Conservation (phyloP, 1,140 invertebrate genomes). For the Zophobas atratus region DNA sequence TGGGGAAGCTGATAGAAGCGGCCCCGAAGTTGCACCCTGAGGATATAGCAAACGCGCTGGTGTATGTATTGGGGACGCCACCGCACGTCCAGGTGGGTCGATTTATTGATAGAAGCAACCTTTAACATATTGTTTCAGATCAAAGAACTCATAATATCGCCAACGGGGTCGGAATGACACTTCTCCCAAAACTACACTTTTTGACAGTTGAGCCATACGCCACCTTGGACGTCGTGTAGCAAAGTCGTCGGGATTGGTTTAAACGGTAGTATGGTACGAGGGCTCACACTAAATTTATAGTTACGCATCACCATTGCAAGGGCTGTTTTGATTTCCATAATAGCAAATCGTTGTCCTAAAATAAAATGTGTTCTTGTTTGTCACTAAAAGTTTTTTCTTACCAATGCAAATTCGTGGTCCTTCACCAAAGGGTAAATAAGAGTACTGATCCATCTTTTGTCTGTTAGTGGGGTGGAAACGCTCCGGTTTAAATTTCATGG, state of each 20-base stretch:
- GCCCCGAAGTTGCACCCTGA: slow-evolving; percentile 39
- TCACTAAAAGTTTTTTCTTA: slow-evolving; percentile 48
- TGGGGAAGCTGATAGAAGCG: slow-evolving; percentile 1
- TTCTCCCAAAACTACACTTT: no score
- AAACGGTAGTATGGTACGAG: not conserved
- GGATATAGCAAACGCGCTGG: slow-evolving; percentile 74
- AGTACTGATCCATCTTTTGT: slow-evolving; percentile 61
- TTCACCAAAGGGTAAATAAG: slow-evolving; percentile 72
- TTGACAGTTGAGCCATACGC: slow-evolving; percentile 10
- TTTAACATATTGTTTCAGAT: no score
- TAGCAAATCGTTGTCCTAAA: slow-evolving; percentile 21
- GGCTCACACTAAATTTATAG: slow-evolving; percentile 11
- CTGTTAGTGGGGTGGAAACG: slow-evolving; percentile 68
- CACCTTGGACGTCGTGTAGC: not conserved
- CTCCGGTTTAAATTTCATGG: slow-evolving; percentile 75
- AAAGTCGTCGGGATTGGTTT: not conserved
- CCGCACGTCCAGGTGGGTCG: slow-evolving; percentile 73
- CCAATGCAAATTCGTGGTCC: slow-evolving; percentile 74
- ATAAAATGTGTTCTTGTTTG: not conserved
- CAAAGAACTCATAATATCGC: no score
- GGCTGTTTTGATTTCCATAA: slow-evolving; percentile 20
- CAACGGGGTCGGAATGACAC: no score
- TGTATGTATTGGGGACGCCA: slow-evolving; percentile 75
- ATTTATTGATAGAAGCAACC: no score
- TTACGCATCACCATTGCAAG: not conserved